A percentile compares a stretch with the other conserved stretches of the same genome.
phyloP scores from a whole-genome alignment of 2,888 invertebrate species.

The Alcis repandata region DNA sequence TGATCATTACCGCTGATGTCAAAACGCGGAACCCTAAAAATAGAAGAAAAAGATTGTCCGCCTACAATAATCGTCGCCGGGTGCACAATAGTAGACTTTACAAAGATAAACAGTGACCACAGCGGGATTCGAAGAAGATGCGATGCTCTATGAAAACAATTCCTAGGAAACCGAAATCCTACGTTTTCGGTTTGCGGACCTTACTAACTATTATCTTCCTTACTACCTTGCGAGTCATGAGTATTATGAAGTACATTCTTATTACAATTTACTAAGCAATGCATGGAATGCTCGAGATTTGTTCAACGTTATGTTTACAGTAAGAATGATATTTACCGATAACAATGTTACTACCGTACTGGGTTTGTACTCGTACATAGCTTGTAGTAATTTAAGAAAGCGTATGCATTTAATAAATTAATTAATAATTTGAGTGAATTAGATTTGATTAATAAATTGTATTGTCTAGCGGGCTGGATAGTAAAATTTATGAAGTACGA shows the following conservation, averaged over 20 bases:
- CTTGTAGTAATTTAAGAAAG: no score
- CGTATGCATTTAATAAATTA: no score
- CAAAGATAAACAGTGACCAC: slow-evolving; percentile 75
- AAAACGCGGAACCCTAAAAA: slow-evolving; percentile 41
- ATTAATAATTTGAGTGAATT: no score
- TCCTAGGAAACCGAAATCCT: slow-evolving; percentile 47
- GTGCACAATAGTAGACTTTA: slow-evolving; percentile 73
- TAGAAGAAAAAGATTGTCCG: slow-evolving; percentile 61
- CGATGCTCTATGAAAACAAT: slow-evolving; percentile 65
- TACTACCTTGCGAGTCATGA: slow-evolving; percentile 7
- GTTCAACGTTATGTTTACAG: no score
- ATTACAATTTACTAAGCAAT: neutral
- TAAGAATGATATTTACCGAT: no score
- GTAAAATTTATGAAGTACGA: no score
- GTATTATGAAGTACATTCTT: slow-evolving; percentile 29
- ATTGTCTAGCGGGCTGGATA: no score
- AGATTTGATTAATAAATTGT: no score
- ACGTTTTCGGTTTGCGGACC: slow-evolving; percentile 48
- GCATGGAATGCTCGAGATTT: neutral
- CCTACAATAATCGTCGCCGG: slow-evolving; percentile 72
- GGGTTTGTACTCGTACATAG: no score
- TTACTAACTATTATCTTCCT: neutral
- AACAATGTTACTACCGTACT: no score
- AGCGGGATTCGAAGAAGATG: slow-evolving; percentile 60
- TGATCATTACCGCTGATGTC: neutral